A percentile compares a stretch with the other conserved stretches of the same genome.
Evolutionary conservation across 2,113 vertebrate genomes (phyloP).

Genomic region (Pseudorhombus dupliciocellatus): DNA sequence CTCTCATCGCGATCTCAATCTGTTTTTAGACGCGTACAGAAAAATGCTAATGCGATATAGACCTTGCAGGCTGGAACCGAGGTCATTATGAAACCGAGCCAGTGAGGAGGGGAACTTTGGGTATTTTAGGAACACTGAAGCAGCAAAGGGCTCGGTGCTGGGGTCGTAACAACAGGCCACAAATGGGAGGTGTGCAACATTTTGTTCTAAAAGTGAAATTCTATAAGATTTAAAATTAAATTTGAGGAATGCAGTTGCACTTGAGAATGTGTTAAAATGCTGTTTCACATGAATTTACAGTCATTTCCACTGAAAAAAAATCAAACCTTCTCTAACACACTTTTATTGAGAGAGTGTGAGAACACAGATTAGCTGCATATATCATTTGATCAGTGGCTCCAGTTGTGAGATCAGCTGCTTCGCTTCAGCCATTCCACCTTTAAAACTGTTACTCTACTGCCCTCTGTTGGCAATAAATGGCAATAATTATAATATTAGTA

Average conservation of each 20-base stretch:
- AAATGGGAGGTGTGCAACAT: not conserved
- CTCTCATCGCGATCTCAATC: constrained; percentile 24
- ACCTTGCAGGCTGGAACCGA: constrained; percentile 42
- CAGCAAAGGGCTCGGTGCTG: constrained; percentile 14
- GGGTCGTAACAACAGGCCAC: not conserved
- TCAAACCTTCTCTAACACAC: not conserved
- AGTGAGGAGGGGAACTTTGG: constrained; percentile 1
- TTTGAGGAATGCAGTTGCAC: not conserved
- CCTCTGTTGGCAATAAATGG: constrained; percentile 49
- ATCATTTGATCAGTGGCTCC: no score
- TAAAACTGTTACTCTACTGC: constrained; percentile 42
- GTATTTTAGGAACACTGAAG: not conserved
- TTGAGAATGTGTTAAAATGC: not conserved
- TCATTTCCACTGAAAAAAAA: not conserved
- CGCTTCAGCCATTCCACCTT: not conserved
- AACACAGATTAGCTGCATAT: not conserved
- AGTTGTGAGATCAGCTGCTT: not conserved
- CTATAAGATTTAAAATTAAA: not conserved
- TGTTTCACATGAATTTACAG: not conserved
- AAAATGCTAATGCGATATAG: constrained; percentile 39
- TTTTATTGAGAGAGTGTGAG: not conserved
- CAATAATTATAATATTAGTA: not conserved
- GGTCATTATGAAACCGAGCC: constrained; percentile 46
- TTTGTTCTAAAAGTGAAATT: not conserved
- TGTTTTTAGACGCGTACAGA: constrained; percentile 26